A percentile compares a stretch with the other conserved stretches of the same genome.
These are phyloP conservation scores for Hemistola chrysoprasaria DNA, from an alignment of 2,888 invertebrate genomes.

Conservation along the genomic window DNA sequence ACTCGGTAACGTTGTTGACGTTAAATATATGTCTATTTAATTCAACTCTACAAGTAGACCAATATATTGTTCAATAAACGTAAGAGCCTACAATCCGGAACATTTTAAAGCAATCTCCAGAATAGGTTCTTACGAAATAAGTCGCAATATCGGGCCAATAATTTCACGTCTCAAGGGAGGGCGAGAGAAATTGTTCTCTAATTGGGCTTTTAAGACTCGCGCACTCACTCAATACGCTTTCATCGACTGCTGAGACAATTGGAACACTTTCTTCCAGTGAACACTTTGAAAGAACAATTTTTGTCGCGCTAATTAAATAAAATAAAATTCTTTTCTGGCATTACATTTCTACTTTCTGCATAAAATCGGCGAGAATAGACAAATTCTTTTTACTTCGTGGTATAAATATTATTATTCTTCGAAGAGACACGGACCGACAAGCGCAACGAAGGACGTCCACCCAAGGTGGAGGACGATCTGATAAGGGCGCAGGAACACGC, in stretches of 20 bases:
- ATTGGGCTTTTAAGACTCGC: conserved; percentile 75
- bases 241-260: conserved; percentile 50
- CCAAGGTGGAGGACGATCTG: too few relatives aligned
- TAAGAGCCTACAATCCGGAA: not conserved
- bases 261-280: conserved; percentile 11
- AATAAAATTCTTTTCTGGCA: conserved; percentile 2
- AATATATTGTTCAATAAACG: too few relatives aligned
- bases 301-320: not conserved
- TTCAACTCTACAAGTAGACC: too few relatives aligned
- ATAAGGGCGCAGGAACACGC: too few relatives aligned
- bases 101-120: conserved; percentile 8
- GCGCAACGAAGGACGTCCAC: too few relatives aligned
- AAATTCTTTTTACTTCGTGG: too few relatives aligned
- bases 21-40: too few relatives aligned
- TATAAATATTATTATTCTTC: too few relatives aligned
- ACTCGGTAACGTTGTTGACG: too few relatives aligned
- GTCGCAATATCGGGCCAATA: conserved; percentile 56
- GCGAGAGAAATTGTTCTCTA: conserved; percentile 70
- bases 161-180: conserved; percentile 52
- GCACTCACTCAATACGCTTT: conserved; percentile 57
- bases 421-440: too few relatives aligned
- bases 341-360: too few relatives aligned
- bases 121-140: conserved; percentile 14
- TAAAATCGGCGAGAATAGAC: too few relatives aligned
- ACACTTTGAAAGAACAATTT: conserved; percentile 4